Base-by-base conservation (phyloP, 2,888 invertebrate genomes). In the Pristionchus fissidentatus region DNA sequence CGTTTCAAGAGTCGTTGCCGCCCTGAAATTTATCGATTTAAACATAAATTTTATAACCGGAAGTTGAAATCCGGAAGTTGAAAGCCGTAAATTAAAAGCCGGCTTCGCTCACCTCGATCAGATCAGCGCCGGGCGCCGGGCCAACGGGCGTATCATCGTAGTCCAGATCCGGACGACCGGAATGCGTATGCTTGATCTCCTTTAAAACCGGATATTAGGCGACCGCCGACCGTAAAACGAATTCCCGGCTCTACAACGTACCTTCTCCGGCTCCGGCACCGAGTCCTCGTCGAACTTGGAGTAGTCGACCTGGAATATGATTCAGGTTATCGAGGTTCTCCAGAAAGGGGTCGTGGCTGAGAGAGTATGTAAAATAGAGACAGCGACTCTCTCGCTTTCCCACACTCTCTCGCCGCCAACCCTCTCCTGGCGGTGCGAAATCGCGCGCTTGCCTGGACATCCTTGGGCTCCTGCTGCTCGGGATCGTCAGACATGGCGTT, bases 91-190 rank as follows among this genome's bases (percentile, higher is more conserved):
- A n/a, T 29, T 5, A 35, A 35, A 35, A 13, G 13, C 15, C 62
- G 32, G 62, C 52, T 52, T n/a, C 57, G 57, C 26, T n/a, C n/a
- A n/a, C n/a, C 66, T 70, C 22, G 22, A 38, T 38, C n/a, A 70
- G 41, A 60, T 84, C 84, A n/a, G 83, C 85, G 83, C 85, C 87
- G 29, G 87, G 85, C 3, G 90, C 90, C 29, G 89, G 90, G 35
- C 90, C 90, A 22, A 89, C 90, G 7, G 89, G 89, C 52, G 89
- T 89, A 19, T 89, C 89, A 73, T 89, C 89, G 85, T 90, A 90
- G 84, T 90, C 90, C 49, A 89, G 81, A 77, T 90, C 90, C 55
- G 89, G 88, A 41, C 88, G 87, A 19, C 88, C 88, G n/a, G 86
- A 84, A 84, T 89, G 88, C 29, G 86, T 88, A 26, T 89, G 85